Base-by-base conservation (phyloP, 2,113 vertebrate genomes). In the Corydoras maculifer region DNA sequence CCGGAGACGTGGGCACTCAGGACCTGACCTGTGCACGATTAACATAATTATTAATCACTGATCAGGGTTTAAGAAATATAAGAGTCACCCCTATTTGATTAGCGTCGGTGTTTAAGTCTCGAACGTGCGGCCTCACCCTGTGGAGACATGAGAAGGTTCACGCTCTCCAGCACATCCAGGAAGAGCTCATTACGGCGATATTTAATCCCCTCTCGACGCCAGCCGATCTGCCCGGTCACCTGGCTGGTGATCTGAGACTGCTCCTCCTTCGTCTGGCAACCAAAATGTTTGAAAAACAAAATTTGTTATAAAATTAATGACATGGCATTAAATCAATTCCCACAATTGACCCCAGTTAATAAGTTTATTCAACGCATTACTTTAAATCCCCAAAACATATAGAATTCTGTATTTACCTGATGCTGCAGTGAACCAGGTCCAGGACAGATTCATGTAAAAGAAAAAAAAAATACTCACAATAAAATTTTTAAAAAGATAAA, bases 231-330 rank as follows among this genome's bases (percentile, higher is more conserved):
- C 15, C 97, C 97, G 0, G 97, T 99, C 86, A 99, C 97, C 87
- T 99, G 97, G 86, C 95, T 99, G 72, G 97, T 99, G 89, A 99
- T 99, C 90, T 99, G 97, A 74, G 96, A 98, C 84, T 99, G 97
- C 69, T 99, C 97, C 84, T 99, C 97, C 84, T 99, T 99, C 74
- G 96, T 99, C 97, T 99, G 81, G 85, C 79, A 81, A 80, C 72
- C 32, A 68, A 72, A 65, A 65, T 6, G 1, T 25, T 25, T 25
- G 18, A 25, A 25, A 25, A 25, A 25, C 3, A 68, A 6, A 9
- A 9, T 18, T 12, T 18, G 14, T 63, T 4, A 9, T 5, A 43
- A 43, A 43, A 43, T 2, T 43, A 43, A 43, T 2, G 4, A 43
- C 4, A 43, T 43, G 35, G 35, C 0, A 43, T 43, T 43, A 43